Conservation (phyloP, 2,888 invertebrate genomes). For the Teleiodes luculella region DNA sequence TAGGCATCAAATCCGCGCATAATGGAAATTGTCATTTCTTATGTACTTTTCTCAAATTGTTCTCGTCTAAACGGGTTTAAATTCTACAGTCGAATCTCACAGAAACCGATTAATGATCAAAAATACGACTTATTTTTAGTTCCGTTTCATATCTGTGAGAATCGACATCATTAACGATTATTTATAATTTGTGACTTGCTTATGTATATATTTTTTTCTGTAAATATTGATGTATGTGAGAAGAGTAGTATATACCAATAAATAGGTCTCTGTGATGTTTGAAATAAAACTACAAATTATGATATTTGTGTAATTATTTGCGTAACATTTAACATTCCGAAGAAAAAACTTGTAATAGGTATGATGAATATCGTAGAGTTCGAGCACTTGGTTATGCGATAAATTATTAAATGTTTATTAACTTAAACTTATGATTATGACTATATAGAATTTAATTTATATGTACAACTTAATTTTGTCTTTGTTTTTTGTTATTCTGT, state of each 20-base stretch:
- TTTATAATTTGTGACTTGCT: neutral
- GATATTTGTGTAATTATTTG: slow-evolving; percentile 21
- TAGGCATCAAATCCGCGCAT: too few relatives aligned
- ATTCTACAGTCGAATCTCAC: too few relatives aligned
- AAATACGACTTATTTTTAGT: neutral
- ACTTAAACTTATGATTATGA: too few relatives aligned
- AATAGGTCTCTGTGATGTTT: slow-evolving; percentile 49
- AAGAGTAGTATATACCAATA: slow-evolving; percentile 18
- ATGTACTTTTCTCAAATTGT: neutral
- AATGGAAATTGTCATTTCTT: neutral
- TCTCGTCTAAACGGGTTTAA: neutral
- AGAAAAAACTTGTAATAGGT: neutral
- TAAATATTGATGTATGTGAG: neutral
- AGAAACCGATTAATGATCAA: too few relatives aligned
- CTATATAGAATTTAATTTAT: too few relatives aligned
- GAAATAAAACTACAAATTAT: slow-evolving; percentile 33
- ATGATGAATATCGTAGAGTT: too few relatives aligned
- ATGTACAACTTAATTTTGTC: too few relatives aligned
- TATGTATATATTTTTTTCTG: neutral
- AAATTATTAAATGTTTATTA: too few relatives aligned
- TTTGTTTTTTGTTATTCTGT: too few relatives aligned
- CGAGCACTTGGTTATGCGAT: too few relatives aligned
- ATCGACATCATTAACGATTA: neutral
- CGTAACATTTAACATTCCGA: neutral
- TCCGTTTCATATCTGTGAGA: neutral